Percentiles rank a stretch among this genome's conserved stretches.
Evolutionary conservation across 2,888 invertebrate species (phyloP).

Genomic region (Caenorhabditis sp.): DNA sequence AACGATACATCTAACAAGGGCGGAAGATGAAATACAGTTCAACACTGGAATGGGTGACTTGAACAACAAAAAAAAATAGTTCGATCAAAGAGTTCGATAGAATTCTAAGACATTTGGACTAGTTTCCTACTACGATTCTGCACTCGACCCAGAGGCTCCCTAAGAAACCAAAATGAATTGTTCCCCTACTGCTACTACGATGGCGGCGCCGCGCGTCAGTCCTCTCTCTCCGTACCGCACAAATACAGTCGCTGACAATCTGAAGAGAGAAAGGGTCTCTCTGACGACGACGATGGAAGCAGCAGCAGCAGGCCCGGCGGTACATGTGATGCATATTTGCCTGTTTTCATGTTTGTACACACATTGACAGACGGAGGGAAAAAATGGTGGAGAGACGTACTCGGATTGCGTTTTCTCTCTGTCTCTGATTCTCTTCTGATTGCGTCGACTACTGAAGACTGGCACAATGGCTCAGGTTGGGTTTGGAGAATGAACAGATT

Average conservation of each 20-base stretch:
- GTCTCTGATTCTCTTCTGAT: slow-evolving; percentile 7
- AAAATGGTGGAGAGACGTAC: slow-evolving; percentile 4
- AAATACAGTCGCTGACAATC: slow-evolving; percentile 34
- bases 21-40: no score
- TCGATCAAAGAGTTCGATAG: no score
- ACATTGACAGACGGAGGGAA: slow-evolving; percentile 22
- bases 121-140: background rate
- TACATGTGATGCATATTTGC: slow-evolving; percentile 56
- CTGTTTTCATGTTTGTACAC: slow-evolving; percentile 56
- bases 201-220: slow-evolving; percentile 29
- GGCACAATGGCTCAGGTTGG: background rate
- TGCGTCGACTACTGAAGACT: slow-evolving; percentile 1
- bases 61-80: no score
- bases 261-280: slow-evolving; percentile 18
- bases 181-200: background rate
- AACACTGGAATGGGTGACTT: no score
- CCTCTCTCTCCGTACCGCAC: background rate
- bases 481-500: background rate
- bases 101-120: background rate
- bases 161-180: slow-evolving; percentile 14
- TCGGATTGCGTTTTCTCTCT: slow-evolving; percentile 15
- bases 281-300: slow-evolving; percentile 34
- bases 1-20: no score
- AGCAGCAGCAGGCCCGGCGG: slow-evolving; percentile 3
- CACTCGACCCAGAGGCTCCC: background rate